These are phyloP conservation scores for Ispidina picta DNA, from an alignment of 2,797 vertebrate species.

Conservation along the genomic window DNA sequence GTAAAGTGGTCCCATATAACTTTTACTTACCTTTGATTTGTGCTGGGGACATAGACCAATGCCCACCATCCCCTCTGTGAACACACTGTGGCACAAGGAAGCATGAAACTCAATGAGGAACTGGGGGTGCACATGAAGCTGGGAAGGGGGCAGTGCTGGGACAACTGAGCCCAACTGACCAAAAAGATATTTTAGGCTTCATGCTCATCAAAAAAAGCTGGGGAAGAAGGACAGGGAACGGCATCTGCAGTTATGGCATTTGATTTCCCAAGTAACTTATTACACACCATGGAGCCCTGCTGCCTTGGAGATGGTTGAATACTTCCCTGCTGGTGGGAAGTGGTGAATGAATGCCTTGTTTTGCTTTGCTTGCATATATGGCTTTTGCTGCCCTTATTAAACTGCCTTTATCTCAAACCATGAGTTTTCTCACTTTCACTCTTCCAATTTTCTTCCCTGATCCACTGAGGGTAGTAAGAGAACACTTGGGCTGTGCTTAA, in stretches of 20 bases:
- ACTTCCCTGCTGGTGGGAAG: background rate
- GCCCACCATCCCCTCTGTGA: fast-evolving
- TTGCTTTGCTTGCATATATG: background rate
- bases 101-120: background rate
- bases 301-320: background rate
- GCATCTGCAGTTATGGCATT: no score
- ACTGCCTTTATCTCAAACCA: background rate
- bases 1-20: background rate
- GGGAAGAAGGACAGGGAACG: background rate
- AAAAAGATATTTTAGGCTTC: background rate
- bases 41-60: background rate
- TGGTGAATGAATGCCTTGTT: background rate
- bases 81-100: background rate
- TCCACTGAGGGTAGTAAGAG: background rate
- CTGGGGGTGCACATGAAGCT: background rate
- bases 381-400: background rate
- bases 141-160: background rate
- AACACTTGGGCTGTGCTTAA: background rate
- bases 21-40: background rate
- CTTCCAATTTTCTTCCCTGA: background rate
- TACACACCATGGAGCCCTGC: background rate
- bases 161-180: background rate
- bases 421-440: background rate
- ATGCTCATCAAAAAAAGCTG: background rate
- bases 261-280: background rate